Evolutionary conservation across 2,797 vertebrate species (phyloP).

Genomic region (Tragopan temminckii): DNA sequence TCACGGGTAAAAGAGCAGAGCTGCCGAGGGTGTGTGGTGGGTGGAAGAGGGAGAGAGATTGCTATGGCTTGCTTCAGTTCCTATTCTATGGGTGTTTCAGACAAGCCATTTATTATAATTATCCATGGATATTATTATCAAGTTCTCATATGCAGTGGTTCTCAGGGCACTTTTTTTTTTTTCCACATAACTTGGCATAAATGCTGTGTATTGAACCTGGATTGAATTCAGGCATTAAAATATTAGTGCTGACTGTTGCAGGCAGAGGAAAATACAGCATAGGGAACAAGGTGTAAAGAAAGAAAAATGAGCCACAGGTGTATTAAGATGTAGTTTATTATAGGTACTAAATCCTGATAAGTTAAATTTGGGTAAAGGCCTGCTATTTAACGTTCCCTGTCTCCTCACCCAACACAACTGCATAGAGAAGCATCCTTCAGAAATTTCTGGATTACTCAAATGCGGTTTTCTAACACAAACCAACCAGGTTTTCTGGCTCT

Average conservation of each 20-base stretch:
- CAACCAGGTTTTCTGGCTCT: neutral
- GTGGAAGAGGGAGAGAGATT: conserved; percentile 55
- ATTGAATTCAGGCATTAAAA: neutral
- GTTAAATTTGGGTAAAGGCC: neutral
- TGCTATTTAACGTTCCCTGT: neutral
- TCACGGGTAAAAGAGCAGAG: conserved; percentile 80
- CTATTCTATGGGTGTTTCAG: conserved; percentile 60
- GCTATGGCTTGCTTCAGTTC: conserved; percentile 43
- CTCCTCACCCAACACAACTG: neutral
- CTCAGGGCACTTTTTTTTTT: neutral
- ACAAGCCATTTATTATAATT: conserved; percentile 66
- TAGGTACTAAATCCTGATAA: neutral
- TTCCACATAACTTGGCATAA: neutral
- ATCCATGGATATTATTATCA: conserved; percentile 59
- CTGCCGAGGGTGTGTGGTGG: conserved; percentile 56
- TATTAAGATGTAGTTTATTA: neutral
- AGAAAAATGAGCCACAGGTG: neutral
- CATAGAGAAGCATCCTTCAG: neutral
- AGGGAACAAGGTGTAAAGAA: neutral
- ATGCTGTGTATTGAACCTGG: neutral
- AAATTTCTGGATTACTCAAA: neutral
- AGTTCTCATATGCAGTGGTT: conserved; percentile 61
- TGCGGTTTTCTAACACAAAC: neutral
- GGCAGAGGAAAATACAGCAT: neutral
- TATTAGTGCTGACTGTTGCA: neutral